Percentiles rank a stretch among this genome's conserved stretches.
phyloP scores from a whole-genome alignment of 2,888 invertebrate species.

The Cephalotes varians region DNA sequence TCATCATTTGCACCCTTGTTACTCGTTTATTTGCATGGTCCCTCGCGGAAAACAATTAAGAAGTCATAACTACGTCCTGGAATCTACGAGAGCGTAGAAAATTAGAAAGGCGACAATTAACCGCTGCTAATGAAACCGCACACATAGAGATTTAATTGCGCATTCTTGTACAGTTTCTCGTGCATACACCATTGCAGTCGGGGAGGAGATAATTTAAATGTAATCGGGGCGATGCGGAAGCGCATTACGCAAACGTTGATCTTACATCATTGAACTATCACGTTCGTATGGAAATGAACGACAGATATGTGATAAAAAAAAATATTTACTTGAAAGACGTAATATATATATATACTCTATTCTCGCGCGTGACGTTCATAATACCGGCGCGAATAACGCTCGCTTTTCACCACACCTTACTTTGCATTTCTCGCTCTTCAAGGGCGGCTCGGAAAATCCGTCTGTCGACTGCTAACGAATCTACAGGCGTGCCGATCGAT shows the following conservation, averaged over 20 bases:
- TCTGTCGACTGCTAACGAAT: constrained; percentile 21
- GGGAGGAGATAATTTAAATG: constrained; percentile 28
- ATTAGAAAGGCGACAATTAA: constrained; percentile 53
- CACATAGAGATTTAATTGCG: constrained; percentile 19
- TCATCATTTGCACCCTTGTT: constrained; percentile 12
- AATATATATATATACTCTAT: neutral
- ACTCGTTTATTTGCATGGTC: constrained; percentile 17
- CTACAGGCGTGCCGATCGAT: constrained; percentile 40
- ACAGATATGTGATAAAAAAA: constrained; percentile 4
- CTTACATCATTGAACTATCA: constrained; percentile 38
- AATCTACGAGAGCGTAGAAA: constrained; percentile 18
- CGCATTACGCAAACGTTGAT: constrained; percentile 36
- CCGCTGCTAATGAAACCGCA: constrained; percentile 25
- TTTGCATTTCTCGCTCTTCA: neutral
- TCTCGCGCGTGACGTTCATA: neutral
- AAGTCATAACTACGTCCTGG: neutral
- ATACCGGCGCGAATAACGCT: neutral
- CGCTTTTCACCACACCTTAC: constrained; percentile 16
- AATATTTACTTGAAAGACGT: neutral
- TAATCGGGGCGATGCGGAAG: constrained; percentile 36
- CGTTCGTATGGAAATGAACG: neutral
- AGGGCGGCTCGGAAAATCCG: constrained; percentile 26
- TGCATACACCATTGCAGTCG: neutral
- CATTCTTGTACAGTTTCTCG: neutral
- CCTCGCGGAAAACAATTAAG: constrained; percentile 15